These are phyloP conservation scores for Felis catus DNA, from an alignment of 2,113 vertebrate genomes.

Conservation along the genomic window DNA sequence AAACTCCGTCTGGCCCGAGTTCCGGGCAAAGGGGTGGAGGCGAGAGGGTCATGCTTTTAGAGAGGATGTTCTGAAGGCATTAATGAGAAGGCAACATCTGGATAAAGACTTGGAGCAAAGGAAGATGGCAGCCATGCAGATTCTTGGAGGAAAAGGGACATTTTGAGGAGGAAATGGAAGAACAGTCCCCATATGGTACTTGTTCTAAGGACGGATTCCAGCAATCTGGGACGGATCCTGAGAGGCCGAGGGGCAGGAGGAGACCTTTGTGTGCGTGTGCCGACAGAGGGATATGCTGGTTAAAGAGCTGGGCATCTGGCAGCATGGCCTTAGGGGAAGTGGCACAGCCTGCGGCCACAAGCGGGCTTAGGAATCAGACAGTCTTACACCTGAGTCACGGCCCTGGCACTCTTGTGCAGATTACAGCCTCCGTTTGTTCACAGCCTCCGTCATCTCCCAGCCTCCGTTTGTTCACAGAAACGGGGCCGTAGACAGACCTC, in stretches of 20 bases:
- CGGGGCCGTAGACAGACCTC: background rate
- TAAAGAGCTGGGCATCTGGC: background rate
- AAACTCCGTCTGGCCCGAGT: background rate
- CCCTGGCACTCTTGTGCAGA: background rate
- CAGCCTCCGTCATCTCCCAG: background rate
- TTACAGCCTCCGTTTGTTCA: background rate
- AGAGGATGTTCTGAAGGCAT: background rate
- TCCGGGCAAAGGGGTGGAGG: background rate
- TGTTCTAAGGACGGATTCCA: no score
- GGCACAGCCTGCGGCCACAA: no score
- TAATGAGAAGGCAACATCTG: background rate
- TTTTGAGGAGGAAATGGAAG: background rate
- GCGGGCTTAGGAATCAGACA: background rate
- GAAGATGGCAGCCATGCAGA: background rate
- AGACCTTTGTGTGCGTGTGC: no score
- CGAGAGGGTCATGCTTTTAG: background rate
- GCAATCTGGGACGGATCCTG: background rate
- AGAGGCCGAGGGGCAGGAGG: background rate
- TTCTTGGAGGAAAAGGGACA: background rate
- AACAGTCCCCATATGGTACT: background rate
- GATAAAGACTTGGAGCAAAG: background rate
- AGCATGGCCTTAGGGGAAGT: accelerated
- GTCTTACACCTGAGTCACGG: accelerated
- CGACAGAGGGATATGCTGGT: accelerated
- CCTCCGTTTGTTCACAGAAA: background rate